phyloP scores from a whole-genome alignment of 2,888 invertebrate genomes.

The Andrena haemorrhoa region DNA sequence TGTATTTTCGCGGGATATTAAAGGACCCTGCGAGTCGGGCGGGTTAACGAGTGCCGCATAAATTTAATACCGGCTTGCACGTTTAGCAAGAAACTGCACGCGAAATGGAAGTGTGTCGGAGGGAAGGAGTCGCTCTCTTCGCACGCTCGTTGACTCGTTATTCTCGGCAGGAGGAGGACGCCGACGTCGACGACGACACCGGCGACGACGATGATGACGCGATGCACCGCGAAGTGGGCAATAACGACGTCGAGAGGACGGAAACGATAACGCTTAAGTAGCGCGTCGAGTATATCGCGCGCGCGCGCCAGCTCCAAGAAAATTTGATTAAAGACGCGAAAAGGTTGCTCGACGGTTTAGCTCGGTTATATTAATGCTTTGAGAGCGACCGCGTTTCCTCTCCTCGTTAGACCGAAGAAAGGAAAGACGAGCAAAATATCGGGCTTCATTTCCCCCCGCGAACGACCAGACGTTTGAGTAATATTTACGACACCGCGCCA shows the following conservation, averaged over 20 bases:
- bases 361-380: slow-evolving; percentile 20
- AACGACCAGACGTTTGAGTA: slow-evolving; percentile 27
- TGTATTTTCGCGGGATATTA: rapidly evolving
- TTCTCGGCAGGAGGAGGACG: slow-evolving; percentile 27
- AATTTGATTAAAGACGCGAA: slow-evolving; percentile 36
- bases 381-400: slow-evolving; percentile 3
- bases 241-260: slow-evolving; percentile 42
- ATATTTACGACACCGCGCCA: slow-evolving; percentile 28
- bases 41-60: too few relatives aligned
- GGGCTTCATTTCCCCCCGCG: background rate
- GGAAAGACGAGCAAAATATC: slow-evolving; percentile 5
- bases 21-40: too few relatives aligned
- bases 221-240: slow-evolving; percentile 26
- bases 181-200: background rate
- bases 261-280: slow-evolving; percentile 49
- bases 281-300: slow-evolving; percentile 43
- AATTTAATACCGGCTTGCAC: too few relatives aligned
- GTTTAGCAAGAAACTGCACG: too few relatives aligned
- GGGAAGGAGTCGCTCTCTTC: background rate
- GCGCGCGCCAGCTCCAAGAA: slow-evolving; percentile 10
- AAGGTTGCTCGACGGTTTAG: slow-evolving; percentile 20
- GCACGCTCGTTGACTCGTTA: slow-evolving; percentile 33
- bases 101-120: background rate
- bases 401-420: slow-evolving; percentile 8
- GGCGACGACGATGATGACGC: slow-evolving; percentile 1